Base-by-base conservation (phyloP, 2,888 invertebrate genomes). In the Tetramorium bicarinatum region DNA sequence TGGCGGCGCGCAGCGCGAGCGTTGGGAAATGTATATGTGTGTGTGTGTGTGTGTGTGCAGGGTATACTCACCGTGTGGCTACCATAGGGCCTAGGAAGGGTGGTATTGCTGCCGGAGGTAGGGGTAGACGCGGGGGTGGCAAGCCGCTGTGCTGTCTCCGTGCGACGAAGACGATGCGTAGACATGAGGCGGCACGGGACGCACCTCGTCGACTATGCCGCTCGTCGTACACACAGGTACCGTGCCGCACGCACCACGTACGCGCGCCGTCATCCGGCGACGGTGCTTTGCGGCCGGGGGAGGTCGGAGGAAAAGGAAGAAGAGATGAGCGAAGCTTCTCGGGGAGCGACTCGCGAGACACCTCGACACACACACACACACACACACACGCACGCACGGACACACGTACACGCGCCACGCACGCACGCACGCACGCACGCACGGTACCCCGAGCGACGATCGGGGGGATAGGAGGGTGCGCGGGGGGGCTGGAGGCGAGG, bases 11-110 rank as follows among this genome's bases (percentile, higher is more conserved):
- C 44, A 21, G 66, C 25, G 52, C 41, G 38, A 52, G 25, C 75
- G 18, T 81, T n/a, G 59, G 15, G 34, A 69, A 54, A 82, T 82
- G n/a, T n/a, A n/a, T n/a, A n/a, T n/a, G n/a, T n/a, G n/a, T n/a
- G n/a, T n/a, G n/a, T n/a, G 25, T 25, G 25, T 44, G 47, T 66
- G 25, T 82, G n/a, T 44, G 47, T 66, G 25, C 67, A 8, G 25
- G 4, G 18, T 47, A 44, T 86, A 90, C 90, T 91, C 75, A 90
- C 88, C 72, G 89, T 87, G 80, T 92, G 93, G 93, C 92, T 94
- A 91, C 94, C 94, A 95, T 93, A 94, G 88, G 94, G 76, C 87
- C 89, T 86, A 88, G 89, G 90, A 88, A 87, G 85, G 87, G 87
- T 87, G 89, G 87, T 87, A 82, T 87, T 74, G 76, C 86, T 71